These are phyloP conservation scores for Fragum fragum DNA, from an alignment of 2,888 invertebrate genomes.

Conservation along the genomic window DNA sequence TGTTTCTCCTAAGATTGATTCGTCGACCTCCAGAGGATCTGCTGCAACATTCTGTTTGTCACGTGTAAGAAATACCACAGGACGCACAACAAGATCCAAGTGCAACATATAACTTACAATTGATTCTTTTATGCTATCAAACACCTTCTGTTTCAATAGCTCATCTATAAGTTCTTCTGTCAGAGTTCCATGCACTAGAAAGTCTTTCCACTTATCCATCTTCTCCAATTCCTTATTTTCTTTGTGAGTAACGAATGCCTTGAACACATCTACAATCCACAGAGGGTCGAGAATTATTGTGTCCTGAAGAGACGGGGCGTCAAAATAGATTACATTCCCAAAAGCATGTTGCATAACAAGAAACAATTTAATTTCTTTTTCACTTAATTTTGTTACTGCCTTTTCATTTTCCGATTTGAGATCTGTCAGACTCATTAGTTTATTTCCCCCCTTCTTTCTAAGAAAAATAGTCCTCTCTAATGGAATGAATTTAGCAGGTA, in stretches of 20 bases:
- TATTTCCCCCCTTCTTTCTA: not conserved
- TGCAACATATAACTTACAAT: not conserved
- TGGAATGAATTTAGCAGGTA: slow-evolving; percentile 9
- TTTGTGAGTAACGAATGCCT: slow-evolving; percentile 45
- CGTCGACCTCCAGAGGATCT: too few species aligned
- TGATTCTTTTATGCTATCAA: too few species aligned
- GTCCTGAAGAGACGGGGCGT: slow-evolving; percentile 29
- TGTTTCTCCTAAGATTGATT: too few species aligned
- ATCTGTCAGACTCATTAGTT: too few species aligned
- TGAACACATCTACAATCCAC: slow-evolving; percentile 61
- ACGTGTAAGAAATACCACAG: too few species aligned
- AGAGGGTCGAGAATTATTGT: slow-evolving; percentile 50
- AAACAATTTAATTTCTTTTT: slow-evolving; percentile 13
- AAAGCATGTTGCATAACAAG: slow-evolving; percentile 48
- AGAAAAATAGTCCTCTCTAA: not conserved
- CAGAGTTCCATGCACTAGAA: too few species aligned
- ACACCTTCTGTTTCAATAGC: too few species aligned
- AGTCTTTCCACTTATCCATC: too few species aligned
- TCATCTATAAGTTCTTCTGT: too few species aligned
- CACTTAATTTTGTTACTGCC: not conserved
- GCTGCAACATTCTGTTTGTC: too few species aligned
- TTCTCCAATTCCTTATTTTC: not conserved
- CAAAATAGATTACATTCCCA: slow-evolving; percentile 54
- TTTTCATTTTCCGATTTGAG: not conserved
- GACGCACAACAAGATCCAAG: not conserved